Evolutionary conservation across 1,140 invertebrate species (phyloP).

Genomic region (Eumaeus atala): DNA sequence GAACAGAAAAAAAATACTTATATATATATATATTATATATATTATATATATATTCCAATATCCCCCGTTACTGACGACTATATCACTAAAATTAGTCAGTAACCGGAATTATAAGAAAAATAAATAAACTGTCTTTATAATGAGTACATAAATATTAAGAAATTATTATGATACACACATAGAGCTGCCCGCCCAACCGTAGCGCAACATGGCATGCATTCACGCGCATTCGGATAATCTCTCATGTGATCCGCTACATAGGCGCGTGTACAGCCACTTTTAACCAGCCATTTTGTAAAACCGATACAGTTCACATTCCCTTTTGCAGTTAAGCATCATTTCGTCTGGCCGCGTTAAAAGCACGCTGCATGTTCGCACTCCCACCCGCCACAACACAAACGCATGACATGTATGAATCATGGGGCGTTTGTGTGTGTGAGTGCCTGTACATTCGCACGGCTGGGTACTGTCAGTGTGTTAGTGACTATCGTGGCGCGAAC

Average conservation of each 20-base stretch:
- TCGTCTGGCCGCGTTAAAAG: constrained; percentile 68
- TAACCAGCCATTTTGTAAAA: constrained; percentile 67
- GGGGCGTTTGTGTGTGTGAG: constrained; percentile 43
- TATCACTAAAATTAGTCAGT: too few species aligned
- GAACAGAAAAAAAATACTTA: too few species aligned
- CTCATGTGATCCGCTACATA: constrained; percentile 65
- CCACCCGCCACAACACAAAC: constrained; percentile 64
- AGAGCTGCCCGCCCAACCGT: constrained; percentile 65
- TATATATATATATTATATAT: too few species aligned
- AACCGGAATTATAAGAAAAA: background rate
- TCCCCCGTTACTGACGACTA: too few species aligned
- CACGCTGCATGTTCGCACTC: constrained; percentile 72
- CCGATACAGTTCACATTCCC: constrained; percentile 56
- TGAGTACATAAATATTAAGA: constrained; percentile 15
- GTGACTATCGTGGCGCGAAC: constrained; percentile 50
- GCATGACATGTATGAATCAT: constrained; percentile 61
- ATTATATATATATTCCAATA: too few species aligned
- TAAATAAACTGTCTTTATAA: constrained; percentile 6
- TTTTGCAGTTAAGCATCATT: constrained; percentile 64
- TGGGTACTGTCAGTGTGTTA: constrained; percentile 63
- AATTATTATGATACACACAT: constrained; percentile 40
- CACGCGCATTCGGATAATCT: constrained; percentile 71
- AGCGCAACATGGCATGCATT: constrained; percentile 57
- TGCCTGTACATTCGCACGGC: constrained; percentile 53
- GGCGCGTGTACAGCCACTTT: constrained; percentile 48